phyloP scores from a whole-genome alignment of 1,140 invertebrate genomes.

The Lucilia sericata region DNA sequence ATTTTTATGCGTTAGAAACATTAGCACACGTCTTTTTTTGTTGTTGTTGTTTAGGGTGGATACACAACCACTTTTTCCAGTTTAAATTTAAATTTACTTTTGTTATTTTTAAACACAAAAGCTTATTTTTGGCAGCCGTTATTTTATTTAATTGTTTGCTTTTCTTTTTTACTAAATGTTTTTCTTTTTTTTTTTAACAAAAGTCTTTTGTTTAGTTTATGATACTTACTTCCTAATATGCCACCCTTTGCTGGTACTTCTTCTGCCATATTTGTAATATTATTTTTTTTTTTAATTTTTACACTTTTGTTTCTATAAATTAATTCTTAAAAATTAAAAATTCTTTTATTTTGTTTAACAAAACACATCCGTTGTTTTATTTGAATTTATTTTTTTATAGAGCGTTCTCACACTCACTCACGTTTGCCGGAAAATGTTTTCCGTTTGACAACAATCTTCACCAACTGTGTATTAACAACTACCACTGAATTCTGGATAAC shows the following conservation, averaged over 20 bases:
- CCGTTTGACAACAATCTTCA: conserved; percentile 16
- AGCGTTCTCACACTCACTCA: neutral
- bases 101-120: neutral
- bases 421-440: conserved; percentile 10
- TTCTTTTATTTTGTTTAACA: neutral
- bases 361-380: neutral
- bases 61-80: neutral
- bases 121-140: neutral
- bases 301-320: neutral
- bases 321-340: neutral
- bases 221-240: conserved; percentile 67
- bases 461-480: conserved; percentile 20
- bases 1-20: neutral
- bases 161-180: neutral
- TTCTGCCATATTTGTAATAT: conserved; percentile 56
- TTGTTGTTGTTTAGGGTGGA: no score
- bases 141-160: neutral
- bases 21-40: neutral
- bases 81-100: neutral
- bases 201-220: conserved; percentile 2
- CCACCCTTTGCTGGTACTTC: conserved; percentile 63
- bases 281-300: conserved; percentile 22
- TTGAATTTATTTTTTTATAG: neutral
- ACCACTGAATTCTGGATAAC: conserved; percentile 36
- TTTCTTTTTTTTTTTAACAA: neutral